Evolutionary conservation across 1,140 invertebrate genomes (phyloP).

Genomic region (Neuroterus valhalla): DNA sequence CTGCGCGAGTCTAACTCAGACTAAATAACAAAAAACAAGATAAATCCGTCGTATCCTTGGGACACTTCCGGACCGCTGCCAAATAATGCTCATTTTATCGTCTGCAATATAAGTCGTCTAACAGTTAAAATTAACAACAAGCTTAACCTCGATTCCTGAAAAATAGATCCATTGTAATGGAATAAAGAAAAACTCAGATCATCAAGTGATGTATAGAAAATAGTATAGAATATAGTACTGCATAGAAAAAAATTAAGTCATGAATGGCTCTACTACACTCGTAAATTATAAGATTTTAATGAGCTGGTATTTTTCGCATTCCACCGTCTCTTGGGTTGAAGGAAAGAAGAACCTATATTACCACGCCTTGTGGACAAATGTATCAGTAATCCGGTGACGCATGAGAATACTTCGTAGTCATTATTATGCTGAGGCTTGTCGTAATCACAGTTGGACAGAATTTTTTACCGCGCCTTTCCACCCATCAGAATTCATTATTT

Average conservation of each 20-base stretch:
- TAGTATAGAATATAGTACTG: no score
- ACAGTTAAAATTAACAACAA: conserved; percentile 3
- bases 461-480: conserved; percentile 3
- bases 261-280: no score
- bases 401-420: conserved; percentile 16
- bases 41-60: conserved; percentile 23
- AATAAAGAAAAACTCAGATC: not conserved
- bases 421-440: conserved; percentile 18
- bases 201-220: not conserved
- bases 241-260: no score
- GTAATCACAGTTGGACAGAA: not conserved
- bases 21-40: conserved; percentile 21
- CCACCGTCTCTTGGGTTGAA: not conserved
- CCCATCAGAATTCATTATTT: conserved; percentile 24
- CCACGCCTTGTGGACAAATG: conserved; percentile 10
- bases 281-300: not conserved
- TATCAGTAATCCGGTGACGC: conserved; percentile 15
- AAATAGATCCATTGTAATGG: not conserved
- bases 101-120: conserved; percentile 8
- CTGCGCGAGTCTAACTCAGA: conserved; percentile 7
- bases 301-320: not conserved
- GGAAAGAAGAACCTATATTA: not conserved
- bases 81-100: conserved; percentile 23
- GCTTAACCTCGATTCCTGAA: not conserved
- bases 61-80: conserved; percentile 12